These are phyloP conservation scores for Drosophila kurseongensis DNA, from an alignment of 1,140 invertebrate species.

Conservation along the genomic window DNA sequence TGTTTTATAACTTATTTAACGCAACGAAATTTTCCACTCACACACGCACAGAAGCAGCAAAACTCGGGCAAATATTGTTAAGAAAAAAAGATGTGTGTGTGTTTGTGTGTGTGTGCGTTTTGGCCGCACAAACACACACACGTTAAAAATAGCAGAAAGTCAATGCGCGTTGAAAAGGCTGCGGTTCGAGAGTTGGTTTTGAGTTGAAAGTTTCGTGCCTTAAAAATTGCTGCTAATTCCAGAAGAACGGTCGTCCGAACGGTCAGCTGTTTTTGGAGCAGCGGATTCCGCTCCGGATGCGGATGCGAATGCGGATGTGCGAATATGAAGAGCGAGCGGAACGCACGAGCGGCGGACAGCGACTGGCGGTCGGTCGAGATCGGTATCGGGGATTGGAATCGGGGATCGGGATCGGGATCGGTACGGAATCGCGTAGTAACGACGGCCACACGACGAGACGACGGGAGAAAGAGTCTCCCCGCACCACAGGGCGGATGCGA, in stretches of 20 bases:
- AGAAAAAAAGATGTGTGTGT: constrained; percentile 48
- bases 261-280: constrained; percentile 28
- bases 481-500: constrained; percentile 43
- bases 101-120: constrained; percentile 17
- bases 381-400: constrained; percentile 2
- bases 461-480: not conserved
- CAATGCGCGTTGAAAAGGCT: constrained; percentile 46
- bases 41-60: constrained; percentile 30
- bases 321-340: constrained; percentile 47
- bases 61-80: constrained; percentile 68
- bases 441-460: constrained; percentile 10
- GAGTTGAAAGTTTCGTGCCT: constrained; percentile 59
- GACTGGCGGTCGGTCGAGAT: constrained; percentile 43
- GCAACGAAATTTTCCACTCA: constrained; percentile 69
- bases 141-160: constrained; percentile 73
- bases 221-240: constrained; percentile 60
- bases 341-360: constrained; percentile 62
- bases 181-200: constrained; percentile 9
- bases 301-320: constrained; percentile 14
- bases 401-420: constrained; percentile 25
- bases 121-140: constrained; percentile 56
- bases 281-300: constrained; percentile 31
- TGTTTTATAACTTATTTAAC: constrained; percentile 79
- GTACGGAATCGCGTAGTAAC: constrained; percentile 55
- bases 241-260: constrained; percentile 23